A percentile compares a stretch with the other conserved stretches of the same genome.
Evolutionary conservation across 1,140 invertebrate species (phyloP).

Genomic region (Aphelinus atriplicis): DNA sequence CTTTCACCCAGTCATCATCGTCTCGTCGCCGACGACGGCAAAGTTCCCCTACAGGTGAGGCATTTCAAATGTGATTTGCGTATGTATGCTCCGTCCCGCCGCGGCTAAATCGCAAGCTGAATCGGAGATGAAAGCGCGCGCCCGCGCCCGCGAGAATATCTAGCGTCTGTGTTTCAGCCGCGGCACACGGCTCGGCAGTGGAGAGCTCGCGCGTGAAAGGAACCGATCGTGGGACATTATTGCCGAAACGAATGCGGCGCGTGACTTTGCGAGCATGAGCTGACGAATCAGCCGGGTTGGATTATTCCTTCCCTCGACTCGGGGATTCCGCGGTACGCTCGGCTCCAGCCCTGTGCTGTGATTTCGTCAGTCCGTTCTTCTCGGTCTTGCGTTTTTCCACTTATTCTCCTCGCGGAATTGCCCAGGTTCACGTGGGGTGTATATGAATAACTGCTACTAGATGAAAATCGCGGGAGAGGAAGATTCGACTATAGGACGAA

Average conservation of each 20-base stretch:
- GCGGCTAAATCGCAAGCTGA: constrained; percentile 36
- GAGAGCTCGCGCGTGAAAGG: background rate
- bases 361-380: too few species aligned
- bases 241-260: constrained; percentile 1
- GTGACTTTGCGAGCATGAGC: background rate
- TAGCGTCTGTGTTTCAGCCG: too few species aligned
- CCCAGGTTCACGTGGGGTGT: too few species aligned
- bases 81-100: constrained; percentile 35
- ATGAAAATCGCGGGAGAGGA: too few species aligned
- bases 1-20: background rate
- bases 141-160: background rate
- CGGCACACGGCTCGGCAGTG: too few species aligned
- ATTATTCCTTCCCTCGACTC: background rate
- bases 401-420: too few species aligned
- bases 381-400: too few species aligned
- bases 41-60: constrained; percentile 33
- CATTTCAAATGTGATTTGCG: constrained; percentile 43
- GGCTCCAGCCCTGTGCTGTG: too few species aligned
- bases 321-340: too few species aligned
- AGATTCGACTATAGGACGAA: too few species aligned
- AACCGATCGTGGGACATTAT: constrained; percentile 29
- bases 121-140: constrained; percentile 30
- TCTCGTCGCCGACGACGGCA: constrained; percentile 1
- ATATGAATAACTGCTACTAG: too few species aligned
- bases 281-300: background rate